Evolutionary conservation across 2,888 invertebrate species (phyloP), one percentile per base, ranked within the genome.

Genomic region (Microplitis deprimator): DNA sequence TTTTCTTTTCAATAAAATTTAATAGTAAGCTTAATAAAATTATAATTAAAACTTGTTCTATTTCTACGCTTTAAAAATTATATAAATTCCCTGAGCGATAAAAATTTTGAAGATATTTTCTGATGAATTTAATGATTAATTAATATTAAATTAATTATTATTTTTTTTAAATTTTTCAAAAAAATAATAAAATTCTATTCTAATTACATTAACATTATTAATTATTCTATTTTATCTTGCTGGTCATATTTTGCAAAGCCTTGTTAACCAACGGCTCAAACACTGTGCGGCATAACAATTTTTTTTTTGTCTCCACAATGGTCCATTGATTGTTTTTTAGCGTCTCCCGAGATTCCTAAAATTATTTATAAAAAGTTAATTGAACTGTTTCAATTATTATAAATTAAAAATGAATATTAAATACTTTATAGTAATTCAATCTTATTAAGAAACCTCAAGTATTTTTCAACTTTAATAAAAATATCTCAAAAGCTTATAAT

Each of bases 191-290:
- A 20, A 20, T 20, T 20, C 20, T 20, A 20, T 20, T 20, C 20
- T 2, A 1, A 20, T 20, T 20, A 20, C 20, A 20, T 1, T 20
- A 20, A 20, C 20, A 20, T 20, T 20, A 20, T 20, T 20, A 20
- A 20, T 20, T 2, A 20, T 20, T 20, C 20, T 20, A 20, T 65
- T 8, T 77, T 40, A 39, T 61, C 6, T 73, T 83, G 87, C 70
- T 87, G 87, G 86, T 85, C 83, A 20, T 81, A 83, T 64, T 83
- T 86, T 41, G 81, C 86, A 60, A 81, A 80, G 50, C 84, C 86
- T 1, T 85, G 83, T 71, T 84, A 86, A 39, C 77, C 84, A 8
- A 77, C 77, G 20, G 79, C 81, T 8, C 77, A 73, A 71, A 79
- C 80, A 8, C 81, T 87, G 41, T 82, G 84, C 41, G 76, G 77